These are phyloP conservation scores for Melieria picta DNA, from an alignment of 2,888 invertebrate species.

Conservation along the genomic window DNA sequence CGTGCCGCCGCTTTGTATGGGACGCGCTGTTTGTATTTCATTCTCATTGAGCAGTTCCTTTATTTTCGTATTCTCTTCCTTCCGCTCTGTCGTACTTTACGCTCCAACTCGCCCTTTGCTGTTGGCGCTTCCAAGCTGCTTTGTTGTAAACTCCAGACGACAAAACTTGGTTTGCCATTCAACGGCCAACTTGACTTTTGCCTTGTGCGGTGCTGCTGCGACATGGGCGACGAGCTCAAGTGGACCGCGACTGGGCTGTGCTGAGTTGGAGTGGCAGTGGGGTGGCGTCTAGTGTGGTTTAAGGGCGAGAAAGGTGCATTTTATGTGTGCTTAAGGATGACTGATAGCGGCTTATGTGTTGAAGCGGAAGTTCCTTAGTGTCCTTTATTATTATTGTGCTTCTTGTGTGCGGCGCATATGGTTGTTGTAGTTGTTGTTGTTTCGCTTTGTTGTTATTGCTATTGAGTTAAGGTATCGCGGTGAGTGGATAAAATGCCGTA, in stretches of 20 bases:
- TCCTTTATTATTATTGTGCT: conserved; percentile 25
- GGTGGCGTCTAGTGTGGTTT: conserved; percentile 21
- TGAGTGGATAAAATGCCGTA: conserved; percentile 24
- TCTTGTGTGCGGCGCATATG: conserved; percentile 2
- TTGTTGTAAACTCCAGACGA: conserved; percentile 27
- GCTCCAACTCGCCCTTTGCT: neutral
- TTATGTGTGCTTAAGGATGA: conserved; percentile 39
- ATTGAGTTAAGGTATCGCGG: conserved; percentile 11
- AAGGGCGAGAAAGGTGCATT: conserved; percentile 27
- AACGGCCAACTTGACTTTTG: conserved; percentile 18
- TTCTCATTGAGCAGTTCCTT: conserved; percentile 20
- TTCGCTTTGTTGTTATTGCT: conserved; percentile 17
- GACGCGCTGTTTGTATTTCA: conserved; percentile 23
- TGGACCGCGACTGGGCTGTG: neutral
- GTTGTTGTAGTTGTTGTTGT: conserved; percentile 21
- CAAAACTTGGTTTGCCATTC: no score
- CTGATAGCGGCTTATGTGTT: conserved; percentile 40
- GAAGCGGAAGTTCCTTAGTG: conserved; percentile 30
- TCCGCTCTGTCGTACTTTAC: neutral
- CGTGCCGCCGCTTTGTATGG: neutral
- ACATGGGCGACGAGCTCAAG: neutral
- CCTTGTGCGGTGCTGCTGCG: conserved; percentile 1
- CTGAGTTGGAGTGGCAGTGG: no score
- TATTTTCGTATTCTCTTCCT: neutral
- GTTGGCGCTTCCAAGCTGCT: conserved; percentile 8